phyloP scores from a whole-genome alignment of 2,888 invertebrate species.

The Zeuzera pyrina region DNA sequence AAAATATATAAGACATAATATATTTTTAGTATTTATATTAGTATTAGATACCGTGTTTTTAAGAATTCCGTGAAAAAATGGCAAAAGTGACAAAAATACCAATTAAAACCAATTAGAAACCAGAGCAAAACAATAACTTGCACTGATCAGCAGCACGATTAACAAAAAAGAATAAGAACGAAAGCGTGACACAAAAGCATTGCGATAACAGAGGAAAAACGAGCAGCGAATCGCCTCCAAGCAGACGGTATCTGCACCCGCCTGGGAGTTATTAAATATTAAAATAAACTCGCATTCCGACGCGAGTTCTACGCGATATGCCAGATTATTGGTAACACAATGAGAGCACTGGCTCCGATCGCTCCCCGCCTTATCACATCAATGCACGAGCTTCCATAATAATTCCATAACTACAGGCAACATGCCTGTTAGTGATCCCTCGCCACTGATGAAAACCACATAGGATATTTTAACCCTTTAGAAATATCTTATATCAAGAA shows the following conservation, averaged over 20 bases:
- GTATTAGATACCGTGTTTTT: too few relatives aligned
- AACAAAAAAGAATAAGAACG: slow-evolving; percentile 57
- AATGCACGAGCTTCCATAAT: slow-evolving; percentile 58
- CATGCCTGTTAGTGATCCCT: slow-evolving; percentile 29
- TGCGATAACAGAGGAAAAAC: slow-evolving; percentile 63
- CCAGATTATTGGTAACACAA: slow-evolving; percentile 66
- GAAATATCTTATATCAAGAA: background rate
- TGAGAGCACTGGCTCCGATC: slow-evolving; percentile 57
- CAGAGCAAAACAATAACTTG: too few relatives aligned
- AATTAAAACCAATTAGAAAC: too few relatives aligned
- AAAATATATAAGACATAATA: too few relatives aligned
- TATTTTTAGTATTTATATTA: too few relatives aligned
- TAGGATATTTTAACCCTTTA: background rate
- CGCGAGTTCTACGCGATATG: slow-evolving; percentile 67
- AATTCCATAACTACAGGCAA: slow-evolving; percentile 40
- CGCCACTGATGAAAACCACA: slow-evolving; percentile 10
- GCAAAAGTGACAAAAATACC: too few relatives aligned
- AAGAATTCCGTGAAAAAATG: too few relatives aligned
- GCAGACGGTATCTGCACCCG: slow-evolving; percentile 61
- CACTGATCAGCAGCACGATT: slow-evolving; percentile 57
- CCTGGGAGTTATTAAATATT: slow-evolving; percentile 71
- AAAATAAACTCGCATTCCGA: slow-evolving; percentile 71
- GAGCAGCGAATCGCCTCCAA: slow-evolving; percentile 58
- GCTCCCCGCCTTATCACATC: slow-evolving; percentile 62
- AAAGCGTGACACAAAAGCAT: slow-evolving; percentile 67